Conservation (phyloP, 2,113 vertebrate species). For the Gopherus flavomarginatus region DNA sequence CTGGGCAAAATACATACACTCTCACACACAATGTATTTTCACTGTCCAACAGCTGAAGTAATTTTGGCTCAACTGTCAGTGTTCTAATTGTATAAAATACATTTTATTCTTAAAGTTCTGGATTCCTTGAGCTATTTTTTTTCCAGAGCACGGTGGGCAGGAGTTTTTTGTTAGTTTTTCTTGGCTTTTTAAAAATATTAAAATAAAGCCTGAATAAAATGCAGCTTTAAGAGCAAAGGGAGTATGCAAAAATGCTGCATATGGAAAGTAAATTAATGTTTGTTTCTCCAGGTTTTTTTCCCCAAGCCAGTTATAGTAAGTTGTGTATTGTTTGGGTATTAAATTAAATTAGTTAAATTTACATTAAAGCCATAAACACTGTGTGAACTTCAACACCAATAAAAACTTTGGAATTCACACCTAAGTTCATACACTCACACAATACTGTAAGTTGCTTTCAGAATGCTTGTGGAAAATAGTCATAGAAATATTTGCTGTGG, state of each 20-base stretch:
- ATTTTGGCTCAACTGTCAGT: not conserved
- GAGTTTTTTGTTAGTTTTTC: not conserved
- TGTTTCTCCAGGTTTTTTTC: not conserved
- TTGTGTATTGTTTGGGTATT: not conserved
- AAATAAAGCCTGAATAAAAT: not conserved
- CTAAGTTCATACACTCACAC: not conserved
- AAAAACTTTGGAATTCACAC: not conserved
- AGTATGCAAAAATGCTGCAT: not conserved
- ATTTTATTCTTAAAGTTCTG: not conserved
- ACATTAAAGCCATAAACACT: not conserved
- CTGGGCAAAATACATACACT: not conserved
- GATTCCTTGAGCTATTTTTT: not conserved
- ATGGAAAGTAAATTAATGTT: conserved; percentile 9
- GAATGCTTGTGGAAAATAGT: not conserved
- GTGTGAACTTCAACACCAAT: not conserved
- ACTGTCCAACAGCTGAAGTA: not conserved
- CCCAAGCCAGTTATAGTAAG: not conserved
- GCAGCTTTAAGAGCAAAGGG: not conserved
- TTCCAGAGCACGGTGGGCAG: not conserved
- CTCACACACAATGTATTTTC: not conserved
- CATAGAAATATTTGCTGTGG: not conserved
- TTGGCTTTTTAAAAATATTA: not conserved
- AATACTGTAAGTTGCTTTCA: not conserved
- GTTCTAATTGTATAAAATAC: not conserved
- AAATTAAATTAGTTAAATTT: not conserved